These are phyloP conservation scores for Cheumatopsyche charites DNA, from an alignment of 1,140 invertebrate genomes.

Conservation along the genomic window DNA sequence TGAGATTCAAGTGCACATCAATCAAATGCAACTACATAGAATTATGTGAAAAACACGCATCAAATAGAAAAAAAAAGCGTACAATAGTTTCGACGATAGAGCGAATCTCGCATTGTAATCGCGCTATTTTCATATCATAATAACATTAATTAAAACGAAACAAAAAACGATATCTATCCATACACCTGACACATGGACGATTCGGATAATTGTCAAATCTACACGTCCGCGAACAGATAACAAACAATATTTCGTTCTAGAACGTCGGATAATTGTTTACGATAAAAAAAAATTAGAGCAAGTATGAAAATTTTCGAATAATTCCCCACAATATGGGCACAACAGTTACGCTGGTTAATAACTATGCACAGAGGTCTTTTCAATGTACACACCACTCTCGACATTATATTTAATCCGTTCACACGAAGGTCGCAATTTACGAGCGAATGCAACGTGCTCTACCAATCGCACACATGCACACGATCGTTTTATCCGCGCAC, in stretches of 20 bases:
- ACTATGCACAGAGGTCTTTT: conserved; percentile 1
- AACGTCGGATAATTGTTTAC: too few relatives aligned
- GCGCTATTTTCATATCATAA: too few relatives aligned
- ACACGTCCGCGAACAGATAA: too few relatives aligned
- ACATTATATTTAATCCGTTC: not conserved
- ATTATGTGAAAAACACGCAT: not conserved
- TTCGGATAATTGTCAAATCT: too few relatives aligned
- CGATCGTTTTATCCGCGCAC: not conserved
- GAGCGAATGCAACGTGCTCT: conserved; percentile 21
- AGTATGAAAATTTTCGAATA: not conserved
- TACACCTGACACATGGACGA: too few relatives aligned
- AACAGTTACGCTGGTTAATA: conserved; percentile 8
- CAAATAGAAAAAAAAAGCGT: not conserved
- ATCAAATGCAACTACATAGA: too few relatives aligned
- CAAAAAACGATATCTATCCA: too few relatives aligned
- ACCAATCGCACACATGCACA: not conserved
- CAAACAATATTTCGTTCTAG: too few relatives aligned
- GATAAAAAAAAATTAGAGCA: too few relatives aligned
- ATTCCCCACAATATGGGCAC: not conserved
- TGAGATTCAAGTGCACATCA: too few relatives aligned
- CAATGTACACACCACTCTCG: not conserved
- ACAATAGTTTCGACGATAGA: not conserved
- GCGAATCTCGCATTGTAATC: too few relatives aligned
- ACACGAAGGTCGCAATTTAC: conserved; percentile 19
- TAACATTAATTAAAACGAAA: too few relatives aligned